These are phyloP conservation scores for Hippocampus kuda DNA, from an alignment of 2,797 vertebrate species.

Conservation along the genomic window DNA sequence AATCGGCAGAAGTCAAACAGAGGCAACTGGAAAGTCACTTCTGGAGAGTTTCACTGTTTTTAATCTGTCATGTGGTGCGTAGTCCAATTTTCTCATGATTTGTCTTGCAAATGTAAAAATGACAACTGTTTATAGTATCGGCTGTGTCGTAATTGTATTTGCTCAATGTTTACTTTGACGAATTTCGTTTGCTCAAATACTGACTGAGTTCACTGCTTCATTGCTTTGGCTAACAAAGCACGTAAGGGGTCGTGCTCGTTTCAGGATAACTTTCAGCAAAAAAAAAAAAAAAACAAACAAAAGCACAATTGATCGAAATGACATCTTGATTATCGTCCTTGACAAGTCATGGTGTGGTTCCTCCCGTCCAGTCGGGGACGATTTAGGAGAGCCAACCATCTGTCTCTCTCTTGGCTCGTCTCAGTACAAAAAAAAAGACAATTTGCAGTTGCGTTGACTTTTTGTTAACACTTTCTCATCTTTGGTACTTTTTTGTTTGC, in stretches of 20 bases:
- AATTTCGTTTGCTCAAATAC: too few species aligned
- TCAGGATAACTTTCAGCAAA: background rate
- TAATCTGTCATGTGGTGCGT: background rate
- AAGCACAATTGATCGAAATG: background rate
- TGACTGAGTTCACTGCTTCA: too few species aligned
- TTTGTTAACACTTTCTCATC: constrained; percentile 3
- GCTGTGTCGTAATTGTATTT: too few species aligned
- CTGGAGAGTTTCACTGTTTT: background rate
- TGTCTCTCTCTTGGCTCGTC: background rate
- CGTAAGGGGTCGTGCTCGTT: too few species aligned
- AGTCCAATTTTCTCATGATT: background rate
- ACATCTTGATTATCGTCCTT: constrained; percentile 11
- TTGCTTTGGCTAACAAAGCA: too few species aligned
- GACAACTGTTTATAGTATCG: too few species aligned
- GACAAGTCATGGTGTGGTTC: background rate
- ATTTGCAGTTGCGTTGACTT: background rate
- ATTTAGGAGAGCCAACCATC: constrained; percentile 2
- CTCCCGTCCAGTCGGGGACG: background rate
- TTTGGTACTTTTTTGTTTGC: background rate
- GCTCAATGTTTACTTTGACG: too few species aligned
- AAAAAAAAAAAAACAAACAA: background rate
- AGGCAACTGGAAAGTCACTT: background rate
- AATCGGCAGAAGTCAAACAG: background rate
- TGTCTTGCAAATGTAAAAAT: too few species aligned
- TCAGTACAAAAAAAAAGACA: background rate